Evolutionary conservation across 1,140 invertebrate species (phyloP).

Genomic region (Frieseomelitta varia): DNA sequence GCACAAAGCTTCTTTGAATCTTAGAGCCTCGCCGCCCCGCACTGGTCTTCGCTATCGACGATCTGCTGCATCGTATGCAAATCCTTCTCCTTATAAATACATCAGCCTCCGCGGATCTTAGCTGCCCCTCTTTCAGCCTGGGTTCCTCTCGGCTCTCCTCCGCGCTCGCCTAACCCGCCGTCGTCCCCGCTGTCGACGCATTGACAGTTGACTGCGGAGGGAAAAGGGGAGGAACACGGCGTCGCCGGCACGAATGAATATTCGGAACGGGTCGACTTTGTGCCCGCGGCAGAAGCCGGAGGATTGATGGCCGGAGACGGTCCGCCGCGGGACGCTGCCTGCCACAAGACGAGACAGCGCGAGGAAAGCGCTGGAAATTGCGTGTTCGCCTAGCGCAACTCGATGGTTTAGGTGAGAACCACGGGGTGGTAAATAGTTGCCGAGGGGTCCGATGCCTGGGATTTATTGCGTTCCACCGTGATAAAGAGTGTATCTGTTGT

Average conservation of each 20-base stretch:
- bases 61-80: conserved; percentile 83
- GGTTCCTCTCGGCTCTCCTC: conserved; percentile 26
- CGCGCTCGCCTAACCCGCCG: conserved; percentile 46
- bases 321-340: not conserved
- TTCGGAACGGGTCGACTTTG: conserved; percentile 32
- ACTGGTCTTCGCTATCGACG: conserved; percentile 75
- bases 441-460: no score
- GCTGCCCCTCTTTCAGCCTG: conserved; percentile 57
- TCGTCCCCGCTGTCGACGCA: conserved; percentile 53
- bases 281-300: not conserved
- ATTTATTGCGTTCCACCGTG: not conserved
- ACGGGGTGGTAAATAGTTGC: not conserved
- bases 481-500: not conserved
- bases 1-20: conserved; percentile 82
- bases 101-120: conserved; percentile 80
- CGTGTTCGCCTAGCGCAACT: not conserved
- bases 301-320: conserved; percentile 30
- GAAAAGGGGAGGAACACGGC: not conserved
- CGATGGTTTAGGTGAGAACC: not conserved
- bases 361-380: conserved; percentile 9
- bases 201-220: conserved; percentile 41
- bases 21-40: conserved; percentile 74
- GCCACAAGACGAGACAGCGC: not conserved
- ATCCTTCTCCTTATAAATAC: conserved; percentile 82
- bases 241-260: conserved; percentile 45